These are phyloP conservation scores for Caenorhabditis sp. DNA, from an alignment of 2,888 invertebrate species.

Conservation along the genomic window DNA sequence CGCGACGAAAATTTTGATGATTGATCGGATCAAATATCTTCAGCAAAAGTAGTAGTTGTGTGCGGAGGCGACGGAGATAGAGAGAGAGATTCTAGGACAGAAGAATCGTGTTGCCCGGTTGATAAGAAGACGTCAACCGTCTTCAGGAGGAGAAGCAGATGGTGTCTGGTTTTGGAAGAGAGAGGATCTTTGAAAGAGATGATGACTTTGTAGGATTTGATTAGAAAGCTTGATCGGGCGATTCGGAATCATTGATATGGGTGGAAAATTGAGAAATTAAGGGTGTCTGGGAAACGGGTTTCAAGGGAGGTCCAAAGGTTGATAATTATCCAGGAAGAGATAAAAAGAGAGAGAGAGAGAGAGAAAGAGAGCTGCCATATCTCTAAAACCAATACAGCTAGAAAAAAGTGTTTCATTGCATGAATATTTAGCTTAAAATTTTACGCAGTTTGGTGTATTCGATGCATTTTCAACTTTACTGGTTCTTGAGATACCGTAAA, in stretches of 20 bases:
- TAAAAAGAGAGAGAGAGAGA: background rate
- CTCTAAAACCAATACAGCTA: background rate
- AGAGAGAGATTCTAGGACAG: slow-evolving; percentile 13
- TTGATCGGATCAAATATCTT: slow-evolving; percentile 53
- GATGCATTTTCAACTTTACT: background rate
- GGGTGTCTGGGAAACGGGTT: background rate
- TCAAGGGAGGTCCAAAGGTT: background rate
- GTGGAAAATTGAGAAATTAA: background rate
- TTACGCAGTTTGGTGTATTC: background rate
- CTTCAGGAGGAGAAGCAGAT: slow-evolving; percentile 8
- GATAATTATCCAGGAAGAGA: background rate
- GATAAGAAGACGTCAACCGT: background rate
- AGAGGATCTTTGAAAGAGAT: slow-evolving; percentile 37
- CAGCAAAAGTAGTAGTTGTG: slow-evolving; percentile 13
- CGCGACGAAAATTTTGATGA: slow-evolving; percentile 26
- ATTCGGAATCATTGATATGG: background rate
- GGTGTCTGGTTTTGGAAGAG: slow-evolving; percentile 48
- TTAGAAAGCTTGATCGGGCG: slow-evolving; percentile 13
- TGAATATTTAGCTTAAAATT: background rate
- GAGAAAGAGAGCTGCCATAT: background rate
- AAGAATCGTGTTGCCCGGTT: too few relatives aligned
- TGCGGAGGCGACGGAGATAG: slow-evolving; percentile 2
- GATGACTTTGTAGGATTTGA: slow-evolving; percentile 23
- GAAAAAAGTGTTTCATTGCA: background rate
- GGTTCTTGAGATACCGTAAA: slow-evolving; percentile 1